Evolutionary conservation across 2,888 invertebrate species (phyloP).

Genomic region (Tenthredo amoena): DNA sequence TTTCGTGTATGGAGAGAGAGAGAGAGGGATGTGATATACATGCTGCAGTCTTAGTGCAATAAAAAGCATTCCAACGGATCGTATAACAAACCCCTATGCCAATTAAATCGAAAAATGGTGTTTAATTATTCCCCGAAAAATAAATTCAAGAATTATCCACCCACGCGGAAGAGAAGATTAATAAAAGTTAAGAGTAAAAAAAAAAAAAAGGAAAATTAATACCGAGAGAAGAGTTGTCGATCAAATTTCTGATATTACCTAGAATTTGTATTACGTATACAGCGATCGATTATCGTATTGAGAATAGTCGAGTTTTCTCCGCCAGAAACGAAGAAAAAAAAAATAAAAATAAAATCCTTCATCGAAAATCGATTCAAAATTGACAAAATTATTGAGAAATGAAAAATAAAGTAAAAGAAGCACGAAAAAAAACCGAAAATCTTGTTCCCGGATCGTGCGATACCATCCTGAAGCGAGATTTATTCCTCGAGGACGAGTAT

Average conservation of each 20-base stretch:
- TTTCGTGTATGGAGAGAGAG: background rate
- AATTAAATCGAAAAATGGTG: background rate
- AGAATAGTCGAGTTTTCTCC: too few species aligned
- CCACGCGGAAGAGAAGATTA: too few species aligned
- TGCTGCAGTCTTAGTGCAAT: background rate
- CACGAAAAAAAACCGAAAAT: background rate
- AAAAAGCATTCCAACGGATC: background rate
- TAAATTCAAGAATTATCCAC: background rate
- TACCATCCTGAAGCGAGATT: background rate
- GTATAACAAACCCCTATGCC: background rate
- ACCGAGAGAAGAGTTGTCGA: too few species aligned
- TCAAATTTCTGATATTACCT: too few species aligned
- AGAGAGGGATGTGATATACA: too few species aligned
- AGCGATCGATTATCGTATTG: too few species aligned
- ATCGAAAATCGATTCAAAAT: background rate
- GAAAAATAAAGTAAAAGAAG: background rate
- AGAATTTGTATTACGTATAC: too few species aligned
- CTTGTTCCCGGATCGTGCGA: background rate
- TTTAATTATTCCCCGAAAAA: background rate
- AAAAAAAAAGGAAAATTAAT: too few species aligned
- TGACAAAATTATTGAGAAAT: background rate
- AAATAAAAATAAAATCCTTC: background rate
- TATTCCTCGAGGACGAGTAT: background rate
- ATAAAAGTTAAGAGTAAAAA: too few species aligned
- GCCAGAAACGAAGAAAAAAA: too few species aligned